phyloP scores from a whole-genome alignment of 2,888 invertebrate species.

The Caenorhabditis drosophilae region DNA sequence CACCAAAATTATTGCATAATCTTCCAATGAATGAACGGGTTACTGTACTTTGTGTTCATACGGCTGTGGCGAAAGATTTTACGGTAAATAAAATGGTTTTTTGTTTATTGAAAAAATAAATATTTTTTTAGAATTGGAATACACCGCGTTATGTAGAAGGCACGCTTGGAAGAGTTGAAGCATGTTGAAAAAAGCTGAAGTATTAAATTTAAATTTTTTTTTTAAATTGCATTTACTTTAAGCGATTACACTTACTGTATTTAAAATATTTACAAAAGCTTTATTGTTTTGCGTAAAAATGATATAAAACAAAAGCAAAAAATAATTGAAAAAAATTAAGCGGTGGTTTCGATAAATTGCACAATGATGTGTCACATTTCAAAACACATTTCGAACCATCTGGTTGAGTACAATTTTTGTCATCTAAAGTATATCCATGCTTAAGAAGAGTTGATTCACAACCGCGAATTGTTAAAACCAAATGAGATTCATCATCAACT shows the following conservation, averaged over 20 bases:
- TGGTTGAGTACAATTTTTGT: too few relatives aligned
- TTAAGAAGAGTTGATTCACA: constrained; percentile 19
- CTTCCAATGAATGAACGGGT: constrained; percentile 56
- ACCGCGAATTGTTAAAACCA: constrained; percentile 15
- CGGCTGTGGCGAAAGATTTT: not conserved
- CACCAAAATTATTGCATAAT: constrained; percentile 55
- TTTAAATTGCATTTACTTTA: not conserved
- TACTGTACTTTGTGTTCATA: constrained; percentile 45
- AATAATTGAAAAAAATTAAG: not conserved
- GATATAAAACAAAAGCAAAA: not conserved
- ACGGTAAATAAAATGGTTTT: not conserved
- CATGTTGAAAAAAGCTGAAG: not conserved
- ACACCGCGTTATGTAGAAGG: not conserved
- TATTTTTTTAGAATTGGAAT: constrained; percentile 5
- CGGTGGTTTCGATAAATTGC: too few relatives aligned
- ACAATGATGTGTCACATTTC: not conserved
- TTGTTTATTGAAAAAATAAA: not conserved
- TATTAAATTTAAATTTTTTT: not conserved
- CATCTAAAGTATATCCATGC: not conserved
- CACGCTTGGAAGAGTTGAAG: not conserved
- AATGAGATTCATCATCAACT: constrained; percentile 12
- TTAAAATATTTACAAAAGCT: too few relatives aligned
- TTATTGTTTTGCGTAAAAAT: too few relatives aligned
- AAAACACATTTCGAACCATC: not conserved
- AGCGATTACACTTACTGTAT: too few relatives aligned